Percentiles rank a stretch among this genome's conserved stretches.
Evolutionary conservation across 2,113 vertebrate genomes (phyloP).

Genomic region (Scartelaos histophorus): DNA sequence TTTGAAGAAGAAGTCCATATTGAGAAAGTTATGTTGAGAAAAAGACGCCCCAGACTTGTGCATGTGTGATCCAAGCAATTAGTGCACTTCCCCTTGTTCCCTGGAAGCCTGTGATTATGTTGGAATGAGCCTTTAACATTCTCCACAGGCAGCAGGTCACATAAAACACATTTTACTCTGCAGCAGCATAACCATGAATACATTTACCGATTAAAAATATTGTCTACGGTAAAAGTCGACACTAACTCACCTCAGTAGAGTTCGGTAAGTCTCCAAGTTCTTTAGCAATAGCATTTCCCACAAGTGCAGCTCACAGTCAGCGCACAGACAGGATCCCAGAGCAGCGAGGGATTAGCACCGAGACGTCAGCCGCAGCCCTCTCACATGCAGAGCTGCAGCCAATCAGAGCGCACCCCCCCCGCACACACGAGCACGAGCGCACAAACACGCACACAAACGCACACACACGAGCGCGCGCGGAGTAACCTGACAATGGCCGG

Average conservation of each 20-base stretch:
- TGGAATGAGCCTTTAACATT: not conserved
- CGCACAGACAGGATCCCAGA: constrained; percentile 29
- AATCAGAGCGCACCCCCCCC: constrained; percentile 40
- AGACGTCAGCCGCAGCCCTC: constrained; percentile 51
- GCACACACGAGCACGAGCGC: no score
- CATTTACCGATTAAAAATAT: not conserved
- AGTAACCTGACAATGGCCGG: constrained; percentile 70
- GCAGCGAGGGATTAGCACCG: constrained; percentile 46
- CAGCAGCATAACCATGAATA: not conserved
- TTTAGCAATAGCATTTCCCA: constrained; percentile 6
- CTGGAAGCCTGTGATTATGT: not conserved
- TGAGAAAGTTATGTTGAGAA: not conserved
- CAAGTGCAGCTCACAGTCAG: constrained; percentile 1
- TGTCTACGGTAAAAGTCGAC: not conserved
- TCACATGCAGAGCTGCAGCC: constrained; percentile 37
- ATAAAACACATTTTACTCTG: not conserved
- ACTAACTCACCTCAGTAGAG: constrained; percentile 38
- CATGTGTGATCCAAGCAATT: not conserved
- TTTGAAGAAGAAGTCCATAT: not conserved
- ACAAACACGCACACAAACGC: constrained; percentile 35
- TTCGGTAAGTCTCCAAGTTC: not conserved
- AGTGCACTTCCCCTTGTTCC: not conserved
- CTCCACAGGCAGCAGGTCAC: not conserved
- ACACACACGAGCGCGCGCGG: constrained; percentile 30
- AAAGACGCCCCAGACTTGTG: not conserved